Evolutionary conservation across 2,113 vertebrate genomes (phyloP), one percentile per base, ranked within the genome.

Genomic region (Hippocampus barbouri): DNA sequence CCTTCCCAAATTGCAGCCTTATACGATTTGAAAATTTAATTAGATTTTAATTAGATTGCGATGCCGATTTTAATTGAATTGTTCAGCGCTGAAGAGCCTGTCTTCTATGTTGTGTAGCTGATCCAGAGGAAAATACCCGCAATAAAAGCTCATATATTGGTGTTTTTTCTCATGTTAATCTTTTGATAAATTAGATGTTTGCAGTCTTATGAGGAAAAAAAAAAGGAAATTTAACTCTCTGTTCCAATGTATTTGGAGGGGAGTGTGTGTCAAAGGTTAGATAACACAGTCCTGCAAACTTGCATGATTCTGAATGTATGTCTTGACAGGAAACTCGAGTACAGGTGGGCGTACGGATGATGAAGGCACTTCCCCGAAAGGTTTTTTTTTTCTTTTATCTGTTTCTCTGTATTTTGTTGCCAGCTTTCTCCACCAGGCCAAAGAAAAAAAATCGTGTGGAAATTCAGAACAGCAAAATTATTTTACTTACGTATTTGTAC

Each of bases 301-400:
- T 61, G 5, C 20, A 30, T 25, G 3, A 30, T 30, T 59, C 23
- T 47, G 43, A 25, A 47, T 49, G 43, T 66, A 47, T 66, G 43
- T 27, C n/a, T 66, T 66, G 23, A 27, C n/a, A 66, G 64, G 64
- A 66, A 66, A 66, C 64, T 66, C 64, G 3, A 66, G 64, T 18
- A 66, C 64, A 47, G 40, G 40, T 20, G 64, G 64, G 27, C 64
- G 43, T 25, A 66, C 64, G 8, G 64, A 66, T 27, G 43, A 47
- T 27, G 64, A 66, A 27, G 64, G 64, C 43, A 16, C 82, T 63
- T 49, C 87, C 59, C 83, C 82, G 70, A 88, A 88, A 75, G 91
- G 92, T 93, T 47, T 23, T 66, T 65, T n/a, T 38, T 45, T 7
- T 40, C 14, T 66, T 16, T 62, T 1, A 23, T 43, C 30, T 45